Conservation (phyloP, 1,140 invertebrate genomes). For the Trichonephila inaurata region DNA sequence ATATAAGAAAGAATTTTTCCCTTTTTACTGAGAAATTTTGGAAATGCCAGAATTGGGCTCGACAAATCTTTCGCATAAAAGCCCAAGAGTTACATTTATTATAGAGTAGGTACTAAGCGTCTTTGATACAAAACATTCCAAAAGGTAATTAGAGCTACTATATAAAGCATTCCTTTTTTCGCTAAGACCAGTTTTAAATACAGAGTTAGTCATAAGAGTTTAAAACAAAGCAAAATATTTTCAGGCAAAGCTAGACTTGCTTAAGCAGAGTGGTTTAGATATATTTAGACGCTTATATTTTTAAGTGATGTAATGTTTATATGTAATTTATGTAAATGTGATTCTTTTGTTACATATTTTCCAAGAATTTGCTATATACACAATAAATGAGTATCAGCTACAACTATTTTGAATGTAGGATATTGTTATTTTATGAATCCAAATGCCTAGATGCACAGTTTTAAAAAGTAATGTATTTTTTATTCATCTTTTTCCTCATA, state of each 20-base stretch:
- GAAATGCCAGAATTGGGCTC: conserved; percentile 27
- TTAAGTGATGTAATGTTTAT: conserved; percentile 30
- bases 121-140: conserved; percentile 48
- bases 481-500: too few relatives aligned
- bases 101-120: conserved; percentile 23
- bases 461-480: too few relatives aligned
- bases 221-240: conserved; percentile 10
- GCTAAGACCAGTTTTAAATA: conserved; percentile 24
- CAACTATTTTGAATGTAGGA: neutral
- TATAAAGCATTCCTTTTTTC: conserved; percentile 7
- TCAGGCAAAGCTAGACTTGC: neutral
- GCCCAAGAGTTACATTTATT: conserved; percentile 21
- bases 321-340: neutral
- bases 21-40: conserved; percentile 23
- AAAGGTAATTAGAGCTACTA: neutral
- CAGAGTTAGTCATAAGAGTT: conserved; percentile 6
- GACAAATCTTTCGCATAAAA: conserved; percentile 47
- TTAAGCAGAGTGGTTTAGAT: neutral
- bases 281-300: conserved; percentile 16
- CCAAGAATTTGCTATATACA: conserved; percentile 4
- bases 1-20: conserved; percentile 25
- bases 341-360: conserved; percentile 7
- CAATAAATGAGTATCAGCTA: neutral
- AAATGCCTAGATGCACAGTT: too few relatives aligned
- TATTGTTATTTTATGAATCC: neutral